Conservation (phyloP, 2,797 vertebrate genomes). For the Percopsis omiscomaycus region DNA sequence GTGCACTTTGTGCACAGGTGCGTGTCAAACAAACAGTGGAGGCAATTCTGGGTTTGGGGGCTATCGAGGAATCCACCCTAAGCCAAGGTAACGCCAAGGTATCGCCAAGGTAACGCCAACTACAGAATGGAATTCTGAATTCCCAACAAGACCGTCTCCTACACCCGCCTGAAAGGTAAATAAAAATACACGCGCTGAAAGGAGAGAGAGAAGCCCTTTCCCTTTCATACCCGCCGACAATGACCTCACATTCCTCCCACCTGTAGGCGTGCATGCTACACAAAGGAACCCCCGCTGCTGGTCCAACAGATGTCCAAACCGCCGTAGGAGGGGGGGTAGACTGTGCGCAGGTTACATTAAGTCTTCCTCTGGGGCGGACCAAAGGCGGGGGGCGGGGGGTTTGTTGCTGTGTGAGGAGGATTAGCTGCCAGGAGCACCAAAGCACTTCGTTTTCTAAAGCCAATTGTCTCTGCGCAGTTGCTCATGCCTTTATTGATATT, state of each 20-base stretch:
- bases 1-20: neutral
- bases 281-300: constrained; percentile 44
- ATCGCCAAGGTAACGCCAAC: too few species aligned
- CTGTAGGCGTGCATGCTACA: constrained; percentile 46
- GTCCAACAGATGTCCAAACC: constrained; percentile 52
- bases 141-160: constrained; percentile 15
- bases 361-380: constrained; percentile 30
- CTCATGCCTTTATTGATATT: constrained; percentile 24
- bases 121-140: too few species aligned
- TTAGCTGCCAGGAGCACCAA: constrained; percentile 27
- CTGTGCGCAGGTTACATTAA: constrained; percentile 34
- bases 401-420: constrained; percentile 33
- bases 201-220: constrained; percentile 25
- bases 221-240: constrained; percentile 65
- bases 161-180: too few species aligned
- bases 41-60: too few species aligned
- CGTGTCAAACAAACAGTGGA: too few species aligned
- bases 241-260: constrained; percentile 58
- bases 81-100: constrained; percentile 12
- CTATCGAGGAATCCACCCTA: constrained; percentile 2
- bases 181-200: constrained; percentile 12
- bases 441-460: constrained; percentile 33
- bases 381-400: constrained; percentile 16
- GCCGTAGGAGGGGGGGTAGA: constrained; percentile 18
- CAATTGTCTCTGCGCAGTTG: constrained; percentile 28